Conservation (phyloP, 1,140 invertebrate genomes). For the Drosophila parabipectinata region DNA sequence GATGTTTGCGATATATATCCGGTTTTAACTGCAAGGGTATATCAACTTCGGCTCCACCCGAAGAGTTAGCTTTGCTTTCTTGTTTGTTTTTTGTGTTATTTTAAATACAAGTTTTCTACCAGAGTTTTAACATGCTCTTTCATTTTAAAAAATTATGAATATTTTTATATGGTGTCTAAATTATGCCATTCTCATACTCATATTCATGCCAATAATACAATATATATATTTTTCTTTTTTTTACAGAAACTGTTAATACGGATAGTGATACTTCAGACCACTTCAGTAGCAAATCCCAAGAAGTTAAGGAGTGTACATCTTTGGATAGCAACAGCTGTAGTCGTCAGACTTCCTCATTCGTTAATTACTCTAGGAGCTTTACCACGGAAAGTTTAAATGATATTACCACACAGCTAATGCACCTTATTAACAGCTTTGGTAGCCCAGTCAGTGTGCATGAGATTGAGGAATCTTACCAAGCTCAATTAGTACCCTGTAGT, state of each 20-base stretch:
- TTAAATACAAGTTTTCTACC: too few species aligned
- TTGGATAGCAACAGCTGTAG: slow-evolving; percentile 71
- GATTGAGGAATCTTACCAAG: slow-evolving; percentile 48
- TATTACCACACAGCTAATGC: slow-evolving; percentile 64
- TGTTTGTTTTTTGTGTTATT: too few species aligned
- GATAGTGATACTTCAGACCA: slow-evolving; percentile 79
- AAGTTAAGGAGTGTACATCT: slow-evolving; percentile 47
- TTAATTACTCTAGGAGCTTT: slow-evolving; percentile 17
- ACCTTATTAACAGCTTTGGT: slow-evolving; percentile 51
- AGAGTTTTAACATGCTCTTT: too few species aligned
- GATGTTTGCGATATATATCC: too few species aligned
- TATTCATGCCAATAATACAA: too few species aligned
- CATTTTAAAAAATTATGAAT: too few species aligned
- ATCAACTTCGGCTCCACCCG: too few species aligned
- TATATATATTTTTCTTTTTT: neutral
- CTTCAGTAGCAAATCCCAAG: slow-evolving; percentile 53
- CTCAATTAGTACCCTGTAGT: slow-evolving; percentile 70
- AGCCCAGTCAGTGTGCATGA: slow-evolving; percentile 46
- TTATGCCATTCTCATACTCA: too few species aligned
- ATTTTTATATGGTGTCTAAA: too few species aligned
- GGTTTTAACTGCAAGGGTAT: too few species aligned
- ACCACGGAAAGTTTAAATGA: slow-evolving; percentile 29
- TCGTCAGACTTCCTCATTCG: slow-evolving; percentile 16
- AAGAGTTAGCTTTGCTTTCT: too few species aligned
- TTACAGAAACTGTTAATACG: slow-evolving; percentile 54